Evolutionary conservation across 2,888 invertebrate genomes (phyloP).

Genomic region (Oeneis ivallda): DNA sequence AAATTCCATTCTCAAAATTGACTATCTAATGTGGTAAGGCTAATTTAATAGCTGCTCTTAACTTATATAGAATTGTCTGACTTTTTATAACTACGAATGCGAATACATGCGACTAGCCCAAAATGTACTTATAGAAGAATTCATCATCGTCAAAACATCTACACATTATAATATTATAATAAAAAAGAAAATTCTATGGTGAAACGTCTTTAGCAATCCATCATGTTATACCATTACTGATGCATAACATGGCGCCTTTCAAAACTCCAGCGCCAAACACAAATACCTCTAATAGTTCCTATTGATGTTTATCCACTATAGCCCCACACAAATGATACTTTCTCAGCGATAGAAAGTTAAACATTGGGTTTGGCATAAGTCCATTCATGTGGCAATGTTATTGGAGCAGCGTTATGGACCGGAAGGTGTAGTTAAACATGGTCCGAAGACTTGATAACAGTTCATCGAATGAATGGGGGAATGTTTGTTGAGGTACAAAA

Average conservation of each 20-base stretch:
- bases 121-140: neutral
- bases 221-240: constrained; percentile 24
- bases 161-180: neutral
- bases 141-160: neutral
- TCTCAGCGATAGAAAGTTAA: constrained; percentile 75
- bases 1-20: no score
- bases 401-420: constrained; percentile 61
- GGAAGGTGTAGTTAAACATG: constrained; percentile 70
- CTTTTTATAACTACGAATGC: no score
- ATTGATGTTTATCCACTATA: constrained; percentile 59
- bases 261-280: constrained; percentile 39
- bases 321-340: constrained; percentile 69
- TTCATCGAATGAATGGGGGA: constrained; percentile 49
- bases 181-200: constrained; percentile 5
- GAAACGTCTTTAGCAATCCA: constrained; percentile 22
- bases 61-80: no score
- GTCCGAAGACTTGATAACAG: constrained; percentile 57
- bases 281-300: constrained; percentile 62
- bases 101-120: no score
- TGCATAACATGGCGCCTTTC: constrained; percentile 33
- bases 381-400: constrained; percentile 67
- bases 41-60: no score
- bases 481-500: constrained; percentile 65
- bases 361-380: constrained; percentile 63
- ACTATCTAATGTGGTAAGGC: no score